These are phyloP conservation scores for Alloscopus bannaensis DNA, from an alignment of 2,888 invertebrate genomes.

Conservation along the genomic window DNA sequence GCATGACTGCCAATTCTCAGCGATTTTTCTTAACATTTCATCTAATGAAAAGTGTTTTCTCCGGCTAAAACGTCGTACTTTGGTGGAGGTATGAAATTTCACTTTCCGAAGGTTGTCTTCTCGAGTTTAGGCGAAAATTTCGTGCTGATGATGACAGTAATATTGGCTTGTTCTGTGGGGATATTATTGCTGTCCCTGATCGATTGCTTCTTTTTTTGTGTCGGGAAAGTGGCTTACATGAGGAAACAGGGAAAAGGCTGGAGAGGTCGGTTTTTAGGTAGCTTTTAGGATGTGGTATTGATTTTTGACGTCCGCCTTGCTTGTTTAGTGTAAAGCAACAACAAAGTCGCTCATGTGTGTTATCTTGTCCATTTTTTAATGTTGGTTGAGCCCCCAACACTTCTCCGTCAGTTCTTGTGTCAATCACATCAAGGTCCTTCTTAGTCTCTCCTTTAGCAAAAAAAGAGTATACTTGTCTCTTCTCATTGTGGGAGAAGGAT, in stretches of 20 bases:
- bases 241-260: too few relatives aligned
- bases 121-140: too few relatives aligned
- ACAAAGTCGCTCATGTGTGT: background rate
- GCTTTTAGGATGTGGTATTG: too few relatives aligned
- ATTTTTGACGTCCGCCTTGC: too few relatives aligned
- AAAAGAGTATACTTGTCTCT: too few relatives aligned
- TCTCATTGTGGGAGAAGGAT: too few relatives aligned
- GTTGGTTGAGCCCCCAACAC: background rate
- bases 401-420: background rate
- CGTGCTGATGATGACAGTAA: too few relatives aligned
- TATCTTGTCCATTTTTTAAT: constrained; percentile 1
- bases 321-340: background rate
- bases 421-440: constrained; percentile 19
- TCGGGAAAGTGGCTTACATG: background rate
- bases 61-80: background rate
- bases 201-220: background rate
- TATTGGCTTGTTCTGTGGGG: too few relatives aligned
- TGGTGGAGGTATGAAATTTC: background rate
- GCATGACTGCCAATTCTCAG: too few relatives aligned
- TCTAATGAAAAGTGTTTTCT: too few relatives aligned
- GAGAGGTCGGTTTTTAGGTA: too few relatives aligned
- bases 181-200: constrained; percentile 10
- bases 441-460: constrained; percentile 6
- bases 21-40: too few relatives aligned
- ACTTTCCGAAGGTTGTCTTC: background rate